Percentiles rank a stretch among this genome's conserved stretches.
These are phyloP conservation scores for Sesia apiformis DNA, from an alignment of 2,888 invertebrate species.

Conservation along the genomic window DNA sequence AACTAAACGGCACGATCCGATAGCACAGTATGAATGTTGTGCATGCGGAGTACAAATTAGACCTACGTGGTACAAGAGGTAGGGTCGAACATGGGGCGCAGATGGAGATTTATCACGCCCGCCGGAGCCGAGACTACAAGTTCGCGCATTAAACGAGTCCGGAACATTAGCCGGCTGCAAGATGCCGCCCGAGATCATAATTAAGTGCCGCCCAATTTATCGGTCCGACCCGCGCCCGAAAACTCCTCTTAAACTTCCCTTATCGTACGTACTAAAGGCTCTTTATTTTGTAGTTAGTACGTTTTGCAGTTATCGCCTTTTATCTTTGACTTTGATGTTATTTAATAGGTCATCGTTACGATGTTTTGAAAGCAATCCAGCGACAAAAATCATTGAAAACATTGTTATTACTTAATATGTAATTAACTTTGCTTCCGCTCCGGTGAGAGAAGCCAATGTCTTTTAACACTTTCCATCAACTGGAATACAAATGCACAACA, in stretches of 20 bases:
- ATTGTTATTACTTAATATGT: too few relatives aligned
- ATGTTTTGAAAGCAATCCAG: too few relatives aligned
- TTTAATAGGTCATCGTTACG: constrained; percentile 12
- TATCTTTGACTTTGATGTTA: constrained; percentile 35
- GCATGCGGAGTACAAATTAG: constrained; percentile 9
- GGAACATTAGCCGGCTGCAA: constrained; percentile 73
- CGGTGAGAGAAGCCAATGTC: too few relatives aligned
- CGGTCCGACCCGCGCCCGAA: constrained; percentile 65
- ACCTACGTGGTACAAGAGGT: neutral
- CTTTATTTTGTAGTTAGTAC: constrained; percentile 71
- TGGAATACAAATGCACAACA: too few relatives aligned
- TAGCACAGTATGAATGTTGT: too few relatives aligned
- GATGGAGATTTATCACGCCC: constrained; percentile 72
- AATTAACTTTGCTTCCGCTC: too few relatives aligned
- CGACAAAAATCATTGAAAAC: too few relatives aligned
- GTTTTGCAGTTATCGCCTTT: constrained; percentile 56
- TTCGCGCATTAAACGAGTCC: constrained; percentile 73
- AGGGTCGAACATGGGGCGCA: constrained; percentile 18
- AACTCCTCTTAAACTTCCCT: constrained; percentile 71
- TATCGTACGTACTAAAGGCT: constrained; percentile 68
- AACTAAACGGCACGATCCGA: too few relatives aligned
- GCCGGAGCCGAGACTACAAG: constrained; percentile 67
- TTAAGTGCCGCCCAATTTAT: constrained; percentile 75
- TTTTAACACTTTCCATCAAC: too few relatives aligned
- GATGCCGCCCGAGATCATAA: constrained; percentile 74